phyloP scores from a whole-genome alignment of 2,797 vertebrate genomes.

The Sternarchorhynchus goeldii region DNA sequence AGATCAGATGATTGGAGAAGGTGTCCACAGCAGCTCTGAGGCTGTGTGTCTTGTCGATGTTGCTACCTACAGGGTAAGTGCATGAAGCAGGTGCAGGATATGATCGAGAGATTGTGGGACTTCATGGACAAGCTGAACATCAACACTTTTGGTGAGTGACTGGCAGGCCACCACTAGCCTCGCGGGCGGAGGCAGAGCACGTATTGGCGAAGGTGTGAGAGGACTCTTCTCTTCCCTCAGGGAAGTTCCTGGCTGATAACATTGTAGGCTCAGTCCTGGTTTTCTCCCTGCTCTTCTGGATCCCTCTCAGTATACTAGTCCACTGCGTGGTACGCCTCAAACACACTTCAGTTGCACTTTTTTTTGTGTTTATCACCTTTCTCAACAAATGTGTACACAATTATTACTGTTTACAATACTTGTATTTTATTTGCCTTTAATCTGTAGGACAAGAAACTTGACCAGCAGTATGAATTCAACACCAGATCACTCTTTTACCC shows the following conservation, averaged over 20 bases:
- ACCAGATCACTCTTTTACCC: constrained; percentile 88
- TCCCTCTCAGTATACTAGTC: constrained; percentile 94
- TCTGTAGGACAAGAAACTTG: constrained; percentile 90
- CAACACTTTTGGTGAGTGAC: constrained; percentile 86
- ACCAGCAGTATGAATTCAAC: constrained; percentile 87
- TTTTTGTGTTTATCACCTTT: background rate
- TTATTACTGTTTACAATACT: background rate
- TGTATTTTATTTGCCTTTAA: background rate
- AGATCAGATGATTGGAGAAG: too few species aligned
- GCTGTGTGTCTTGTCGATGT: background rate
- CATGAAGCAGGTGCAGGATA: constrained; percentile 95
- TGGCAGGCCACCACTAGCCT: background rate
- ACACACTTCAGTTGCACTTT: background rate
- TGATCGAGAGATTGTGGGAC: constrained; percentile 94
- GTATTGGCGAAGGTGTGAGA: background rate
- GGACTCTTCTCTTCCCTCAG: constrained; percentile 61
- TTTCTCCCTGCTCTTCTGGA: constrained; percentile 93
- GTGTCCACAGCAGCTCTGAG: too few species aligned
- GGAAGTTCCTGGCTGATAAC: constrained; percentile 93
- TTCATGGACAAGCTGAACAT: constrained; percentile 97
- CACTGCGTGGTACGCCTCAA: constrained; percentile 87
- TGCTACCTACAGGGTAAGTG: constrained; percentile 84
- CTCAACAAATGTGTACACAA: background rate
- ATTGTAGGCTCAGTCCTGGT: constrained; percentile 94
- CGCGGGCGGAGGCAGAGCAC: background rate